Conservation (phyloP, 23 tunicate genomes). For the Phallusia fumigata region DNA sequence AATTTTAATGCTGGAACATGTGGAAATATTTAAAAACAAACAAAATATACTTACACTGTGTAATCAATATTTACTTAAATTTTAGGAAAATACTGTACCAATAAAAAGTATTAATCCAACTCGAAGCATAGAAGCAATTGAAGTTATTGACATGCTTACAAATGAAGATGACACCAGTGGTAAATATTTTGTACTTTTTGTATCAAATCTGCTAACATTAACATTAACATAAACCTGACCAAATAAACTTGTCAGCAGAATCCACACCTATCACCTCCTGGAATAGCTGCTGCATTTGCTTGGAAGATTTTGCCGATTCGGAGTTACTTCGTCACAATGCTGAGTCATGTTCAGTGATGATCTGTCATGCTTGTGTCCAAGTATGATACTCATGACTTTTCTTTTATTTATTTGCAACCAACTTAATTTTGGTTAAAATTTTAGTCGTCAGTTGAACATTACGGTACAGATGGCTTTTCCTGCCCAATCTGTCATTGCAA, state of each 20-base stretch:
- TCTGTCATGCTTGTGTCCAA: slow-evolving; percentile 57
- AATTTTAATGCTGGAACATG: too few relatives aligned
- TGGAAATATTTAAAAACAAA: too few relatives aligned
- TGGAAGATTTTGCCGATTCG: slow-evolving; percentile 46
- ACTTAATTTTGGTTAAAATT: not conserved
- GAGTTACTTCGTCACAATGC: slow-evolving; percentile 34
- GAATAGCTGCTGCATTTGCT: slow-evolving; percentile 62
- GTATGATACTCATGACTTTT: not conserved
- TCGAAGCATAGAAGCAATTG: slow-evolving; percentile 29
- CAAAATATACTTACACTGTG: too few relatives aligned
- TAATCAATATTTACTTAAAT: not conserved
- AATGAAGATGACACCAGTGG: slow-evolving; percentile 9
- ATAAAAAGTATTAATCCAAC: slow-evolving; percentile 29
- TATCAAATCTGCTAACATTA: too few relatives aligned
- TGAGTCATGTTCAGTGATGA: slow-evolving; percentile 45
- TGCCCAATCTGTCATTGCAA: slow-evolving; percentile 49
- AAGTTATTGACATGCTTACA: slow-evolving; percentile 12
- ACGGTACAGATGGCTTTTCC: slow-evolving; percentile 31
- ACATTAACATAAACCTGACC: not conserved
- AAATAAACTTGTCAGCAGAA: not conserved
- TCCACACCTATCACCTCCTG: slow-evolving; percentile 9
- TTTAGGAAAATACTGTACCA: slow-evolving; percentile 18
- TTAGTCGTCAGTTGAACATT: slow-evolving; percentile 48
- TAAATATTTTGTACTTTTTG: too few relatives aligned
- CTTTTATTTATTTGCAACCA: not conserved